phyloP scores from a whole-genome alignment of 2,797 vertebrate genomes.

The Aldrovandia affinis region DNA sequence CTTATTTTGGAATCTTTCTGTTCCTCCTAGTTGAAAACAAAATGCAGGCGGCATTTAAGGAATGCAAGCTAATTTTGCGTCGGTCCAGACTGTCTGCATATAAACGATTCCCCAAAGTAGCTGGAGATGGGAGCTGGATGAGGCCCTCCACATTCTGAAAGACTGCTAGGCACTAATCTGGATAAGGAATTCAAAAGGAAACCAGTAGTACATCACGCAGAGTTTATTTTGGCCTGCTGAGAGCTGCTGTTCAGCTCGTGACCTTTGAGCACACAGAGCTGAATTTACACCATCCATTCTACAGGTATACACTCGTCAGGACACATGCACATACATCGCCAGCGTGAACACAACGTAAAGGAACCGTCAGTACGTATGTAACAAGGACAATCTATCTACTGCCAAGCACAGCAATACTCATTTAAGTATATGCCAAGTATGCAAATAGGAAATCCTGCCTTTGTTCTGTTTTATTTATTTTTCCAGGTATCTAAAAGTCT shows the following conservation, averaged over 20 bases:
- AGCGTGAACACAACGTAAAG: too few relatives aligned
- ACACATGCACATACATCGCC: too few relatives aligned
- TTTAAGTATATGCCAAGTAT: too few relatives aligned
- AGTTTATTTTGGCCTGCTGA: conserved; percentile 89
- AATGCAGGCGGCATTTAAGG: conserved; percentile 58
- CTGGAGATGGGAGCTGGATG: neutral
- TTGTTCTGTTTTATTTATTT: too few relatives aligned
- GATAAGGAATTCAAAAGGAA: conserved; percentile 78
- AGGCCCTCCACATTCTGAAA: conserved; percentile 52
- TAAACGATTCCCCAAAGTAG: conserved; percentile 6
- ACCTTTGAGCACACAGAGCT: conserved; percentile 83
- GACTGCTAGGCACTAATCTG: conserved; percentile 26
- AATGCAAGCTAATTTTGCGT: conserved; percentile 62
- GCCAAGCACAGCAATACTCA: too few relatives aligned
- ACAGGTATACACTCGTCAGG: conserved; percentile 10
- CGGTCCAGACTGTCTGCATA: conserved; percentile 41
- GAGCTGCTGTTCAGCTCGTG: conserved; percentile 83
- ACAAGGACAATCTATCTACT: too few relatives aligned
- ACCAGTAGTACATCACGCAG: conserved; percentile 86
- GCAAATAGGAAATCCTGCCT: too few relatives aligned
- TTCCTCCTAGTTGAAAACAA: conserved; percentile 68
- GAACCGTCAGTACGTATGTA: too few relatives aligned
- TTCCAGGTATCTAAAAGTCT: too few relatives aligned
- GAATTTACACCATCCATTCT: conserved; percentile 36
- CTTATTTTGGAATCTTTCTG: conserved; percentile 63